A percentile compares a stretch with the other conserved stretches of the same genome.
Evolutionary conservation across 2,797 vertebrate species (phyloP).

Genomic region (Pterois miles): DNA sequence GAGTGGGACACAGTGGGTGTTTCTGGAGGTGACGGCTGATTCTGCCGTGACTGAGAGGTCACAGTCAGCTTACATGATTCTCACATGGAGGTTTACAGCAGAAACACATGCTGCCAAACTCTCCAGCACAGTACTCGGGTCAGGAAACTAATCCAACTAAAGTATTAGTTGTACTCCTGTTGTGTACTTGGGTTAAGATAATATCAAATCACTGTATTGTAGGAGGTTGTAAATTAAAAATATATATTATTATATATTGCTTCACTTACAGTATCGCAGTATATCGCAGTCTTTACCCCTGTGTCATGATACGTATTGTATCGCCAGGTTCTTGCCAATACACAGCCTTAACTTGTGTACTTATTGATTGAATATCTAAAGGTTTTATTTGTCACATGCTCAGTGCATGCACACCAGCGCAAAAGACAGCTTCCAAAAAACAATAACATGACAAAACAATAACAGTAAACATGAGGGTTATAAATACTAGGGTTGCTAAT

Average conservation of each 20-base stretch:
- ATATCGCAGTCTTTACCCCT: too few species aligned
- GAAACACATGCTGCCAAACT: neutral
- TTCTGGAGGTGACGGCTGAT: neutral
- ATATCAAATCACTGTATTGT: too few species aligned
- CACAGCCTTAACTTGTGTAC: too few species aligned
- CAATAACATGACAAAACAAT: too few species aligned
- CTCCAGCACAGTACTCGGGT: neutral
- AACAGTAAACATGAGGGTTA: neutral
- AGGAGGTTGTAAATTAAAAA: too few species aligned
- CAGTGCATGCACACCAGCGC: neutral
- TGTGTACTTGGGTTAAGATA: too few species aligned
- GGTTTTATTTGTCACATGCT: neutral
- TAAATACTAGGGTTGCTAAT: too few species aligned
- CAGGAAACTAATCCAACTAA: neutral
- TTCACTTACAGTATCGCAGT: too few species aligned
- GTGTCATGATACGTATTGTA: too few species aligned
- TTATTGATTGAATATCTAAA: neutral
- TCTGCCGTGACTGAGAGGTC: neutral
- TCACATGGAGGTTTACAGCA: neutral
- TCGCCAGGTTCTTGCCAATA: too few species aligned
- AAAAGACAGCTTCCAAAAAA: neutral
- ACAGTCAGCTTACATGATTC: neutral
- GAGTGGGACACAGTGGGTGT: constrained; percentile 33
- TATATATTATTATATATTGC: too few species aligned
- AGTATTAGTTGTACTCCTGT: neutral